phyloP scores from a whole-genome alignment of 2,797 vertebrate species.

The Holocentrus rufus region DNA sequence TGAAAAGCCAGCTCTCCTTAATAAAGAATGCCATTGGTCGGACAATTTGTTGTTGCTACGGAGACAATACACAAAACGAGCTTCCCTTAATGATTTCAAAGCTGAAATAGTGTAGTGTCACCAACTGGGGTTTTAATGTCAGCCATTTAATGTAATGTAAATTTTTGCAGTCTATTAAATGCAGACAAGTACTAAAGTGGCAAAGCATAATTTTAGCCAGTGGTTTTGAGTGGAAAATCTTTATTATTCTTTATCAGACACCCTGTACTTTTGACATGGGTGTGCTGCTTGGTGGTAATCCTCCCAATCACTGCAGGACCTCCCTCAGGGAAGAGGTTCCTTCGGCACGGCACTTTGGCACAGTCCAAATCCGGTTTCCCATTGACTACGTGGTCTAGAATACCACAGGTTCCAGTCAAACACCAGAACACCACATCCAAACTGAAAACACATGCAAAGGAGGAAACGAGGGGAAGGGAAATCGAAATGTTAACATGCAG shows the following conservation, averaged over 20 bases:
- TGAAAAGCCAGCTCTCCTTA: constrained; percentile 74
- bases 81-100: constrained; percentile 32
- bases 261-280: neutral
- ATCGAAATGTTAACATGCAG: constrained; percentile 41
- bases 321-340: constrained; percentile 68
- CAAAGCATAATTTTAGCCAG: neutral
- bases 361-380: constrained; percentile 53
- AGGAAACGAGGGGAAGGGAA: constrained; percentile 26
- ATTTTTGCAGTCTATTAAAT: neutral
- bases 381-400: constrained; percentile 69
- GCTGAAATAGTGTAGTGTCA: constrained; percentile 29
- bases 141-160: neutral
- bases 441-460: constrained; percentile 73
- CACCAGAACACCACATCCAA: constrained; percentile 58
- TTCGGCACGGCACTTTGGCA: constrained; percentile 57
- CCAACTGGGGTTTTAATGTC: constrained; percentile 25
- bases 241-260: neutral
- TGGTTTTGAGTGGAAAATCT: constrained; percentile 1
- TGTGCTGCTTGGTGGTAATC: neutral
- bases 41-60: constrained; percentile 74
- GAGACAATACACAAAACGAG: constrained; percentile 29
- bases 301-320: constrained; percentile 56
- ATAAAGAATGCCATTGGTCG: constrained; percentile 68
- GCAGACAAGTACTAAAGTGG: neutral
- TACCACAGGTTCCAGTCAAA: constrained; percentile 61